phyloP scores from a whole-genome alignment of 2,797 vertebrate genomes.

The Gymnothorax reevesii region DNA sequence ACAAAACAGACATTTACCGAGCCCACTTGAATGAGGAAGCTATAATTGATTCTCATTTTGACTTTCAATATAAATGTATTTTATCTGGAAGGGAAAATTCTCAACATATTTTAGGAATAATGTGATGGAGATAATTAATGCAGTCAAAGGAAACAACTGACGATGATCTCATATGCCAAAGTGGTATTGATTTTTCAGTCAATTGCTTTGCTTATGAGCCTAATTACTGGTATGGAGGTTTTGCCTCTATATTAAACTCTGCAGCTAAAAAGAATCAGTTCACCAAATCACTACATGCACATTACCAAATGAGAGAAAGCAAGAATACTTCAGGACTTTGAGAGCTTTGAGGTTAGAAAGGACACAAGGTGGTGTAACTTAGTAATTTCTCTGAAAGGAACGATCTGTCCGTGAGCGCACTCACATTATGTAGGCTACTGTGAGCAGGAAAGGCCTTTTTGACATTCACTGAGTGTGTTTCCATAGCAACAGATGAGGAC shows the following conservation, averaged over 20 bases:
- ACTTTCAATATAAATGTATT: no score
- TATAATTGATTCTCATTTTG: no score
- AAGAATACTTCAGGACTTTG: background rate
- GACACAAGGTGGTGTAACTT: background rate
- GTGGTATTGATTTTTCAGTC: background rate
- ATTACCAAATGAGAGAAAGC: background rate
- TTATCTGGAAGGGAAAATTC: no score
- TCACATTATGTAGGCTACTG: background rate
- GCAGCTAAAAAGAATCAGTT: background rate
- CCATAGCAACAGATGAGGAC: conserved; percentile 2
- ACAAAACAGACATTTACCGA: background rate
- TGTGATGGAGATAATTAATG: no score
- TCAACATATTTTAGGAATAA: no score
- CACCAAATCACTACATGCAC: background rate
- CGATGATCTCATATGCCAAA: background rate
- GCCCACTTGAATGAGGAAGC: no score
- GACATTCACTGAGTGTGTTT: background rate
- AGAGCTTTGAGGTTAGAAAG: background rate
- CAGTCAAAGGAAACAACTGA: no score
- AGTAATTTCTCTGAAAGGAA: background rate
- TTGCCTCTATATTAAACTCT: background rate
- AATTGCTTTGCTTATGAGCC: background rate
- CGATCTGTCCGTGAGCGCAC: background rate
- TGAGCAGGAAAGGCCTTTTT: background rate
- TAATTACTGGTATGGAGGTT: background rate